Percentiles rank a stretch among this genome's conserved stretches.
Conservation (phyloP, 2,888 invertebrate genomes). For the Chalcosyrphus nemorum region DNA sequence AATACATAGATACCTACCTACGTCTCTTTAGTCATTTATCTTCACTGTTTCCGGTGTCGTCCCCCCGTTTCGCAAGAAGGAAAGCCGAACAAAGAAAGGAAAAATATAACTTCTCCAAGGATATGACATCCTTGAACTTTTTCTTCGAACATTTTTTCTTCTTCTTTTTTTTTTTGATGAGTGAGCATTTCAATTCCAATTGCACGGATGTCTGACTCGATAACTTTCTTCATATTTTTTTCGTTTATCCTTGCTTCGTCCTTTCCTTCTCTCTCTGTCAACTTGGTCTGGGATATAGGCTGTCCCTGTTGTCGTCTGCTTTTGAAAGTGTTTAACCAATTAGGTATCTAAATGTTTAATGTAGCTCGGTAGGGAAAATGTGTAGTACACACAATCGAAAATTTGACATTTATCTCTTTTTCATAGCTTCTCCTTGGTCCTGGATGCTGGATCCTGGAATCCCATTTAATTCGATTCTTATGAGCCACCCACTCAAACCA, state of each 20-base stretch:
- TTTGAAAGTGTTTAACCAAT: slow-evolving; percentile 54
- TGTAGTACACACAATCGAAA: slow-evolving; percentile 22
- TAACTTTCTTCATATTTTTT: neutral
- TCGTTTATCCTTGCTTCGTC: too few species aligned
- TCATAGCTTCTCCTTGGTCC: slow-evolving; percentile 28
- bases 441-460: slow-evolving; percentile 5
- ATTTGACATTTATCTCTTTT: slow-evolving; percentile 49
- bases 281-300: too few species aligned
- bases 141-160: neutral
- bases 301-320: slow-evolving; percentile 1
- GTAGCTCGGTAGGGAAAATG: slow-evolving; percentile 11
- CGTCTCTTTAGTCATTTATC: slow-evolving; percentile 25
- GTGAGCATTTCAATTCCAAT: slow-evolving; percentile 64
- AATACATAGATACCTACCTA: neutral
- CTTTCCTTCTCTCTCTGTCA: too few species aligned
- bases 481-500: too few species aligned
- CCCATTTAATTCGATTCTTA: slow-evolving; percentile 50
- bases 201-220: slow-evolving; percentile 57
- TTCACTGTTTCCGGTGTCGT: slow-evolving; percentile 18
- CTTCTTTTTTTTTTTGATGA: slow-evolving; percentile 42
- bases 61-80: neutral
- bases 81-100: neutral
- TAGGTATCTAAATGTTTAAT: slow-evolving; percentile 55
- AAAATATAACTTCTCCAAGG: slow-evolving; percentile 6
- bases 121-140: slow-evolving; percentile 54